Conservation (phyloP, 2,888 invertebrate genomes). For the Choristoneura rosaceana region DNA sequence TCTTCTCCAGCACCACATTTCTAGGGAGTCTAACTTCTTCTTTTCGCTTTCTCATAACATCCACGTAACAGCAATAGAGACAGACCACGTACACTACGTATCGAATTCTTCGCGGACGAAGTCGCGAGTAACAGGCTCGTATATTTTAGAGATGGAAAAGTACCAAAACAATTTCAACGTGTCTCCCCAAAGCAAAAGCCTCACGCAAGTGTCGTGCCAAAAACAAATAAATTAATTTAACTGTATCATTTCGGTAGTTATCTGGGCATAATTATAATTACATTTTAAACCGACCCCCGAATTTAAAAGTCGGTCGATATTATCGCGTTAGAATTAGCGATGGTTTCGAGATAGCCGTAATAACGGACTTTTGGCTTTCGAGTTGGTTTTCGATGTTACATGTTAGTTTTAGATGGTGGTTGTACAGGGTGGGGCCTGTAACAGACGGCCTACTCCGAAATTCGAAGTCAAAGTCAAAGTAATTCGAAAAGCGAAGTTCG, state of each 20-base stretch:
- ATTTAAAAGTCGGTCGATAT: slow-evolving; percentile 27
- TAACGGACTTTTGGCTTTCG: slow-evolving; percentile 31
- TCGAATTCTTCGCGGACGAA: too few relatives aligned
- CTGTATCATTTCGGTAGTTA: slow-evolving; percentile 29
- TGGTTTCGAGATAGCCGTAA: slow-evolving; percentile 37
- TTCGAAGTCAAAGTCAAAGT: too few relatives aligned
- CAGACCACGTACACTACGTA: too few relatives aligned
- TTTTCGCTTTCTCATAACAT: too few relatives aligned
- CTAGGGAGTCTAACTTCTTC: too few relatives aligned
- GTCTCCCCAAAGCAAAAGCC: slow-evolving; percentile 11
- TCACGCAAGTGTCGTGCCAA: slow-evolving; percentile 31
- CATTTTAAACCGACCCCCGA: slow-evolving; percentile 37
- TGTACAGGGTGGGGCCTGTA: too few relatives aligned
- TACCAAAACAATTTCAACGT: neutral
- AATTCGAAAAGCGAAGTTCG: too few relatives aligned
- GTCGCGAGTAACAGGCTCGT: too few relatives aligned
- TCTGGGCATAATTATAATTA: slow-evolving; percentile 36
- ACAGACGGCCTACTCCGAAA: too few relatives aligned
- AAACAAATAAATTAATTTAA: slow-evolving; percentile 42
- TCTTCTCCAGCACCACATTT: too few relatives aligned
- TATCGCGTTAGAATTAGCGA: slow-evolving; percentile 41
- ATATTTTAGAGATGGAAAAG: neutral
- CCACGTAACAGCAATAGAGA: too few relatives aligned
- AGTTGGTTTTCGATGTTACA: slow-evolving; percentile 20
- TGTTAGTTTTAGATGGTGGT: neutral